Percentiles rank a stretch among this genome's conserved stretches.
These are phyloP conservation scores for Cosmopolites sordidus DNA, from an alignment of 2,888 invertebrate species.

Conservation along the genomic window DNA sequence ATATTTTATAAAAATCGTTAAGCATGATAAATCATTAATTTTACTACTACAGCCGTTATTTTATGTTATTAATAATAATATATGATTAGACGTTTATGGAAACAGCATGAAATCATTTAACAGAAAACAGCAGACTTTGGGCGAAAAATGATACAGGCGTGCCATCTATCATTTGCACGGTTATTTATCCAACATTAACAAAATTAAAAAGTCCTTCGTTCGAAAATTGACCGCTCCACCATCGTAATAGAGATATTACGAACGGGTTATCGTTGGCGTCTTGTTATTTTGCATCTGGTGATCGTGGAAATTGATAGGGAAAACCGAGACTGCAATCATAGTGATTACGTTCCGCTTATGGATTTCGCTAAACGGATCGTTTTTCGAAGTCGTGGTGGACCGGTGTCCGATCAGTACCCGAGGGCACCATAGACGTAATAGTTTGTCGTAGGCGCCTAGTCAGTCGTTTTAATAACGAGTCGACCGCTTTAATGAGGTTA, in stretches of 20 bases:
- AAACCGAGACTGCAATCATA: constrained; percentile 42
- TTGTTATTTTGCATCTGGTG: constrained; percentile 41
- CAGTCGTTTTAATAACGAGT: too few species aligned
- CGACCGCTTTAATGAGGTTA: too few species aligned
- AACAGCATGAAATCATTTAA: background rate
- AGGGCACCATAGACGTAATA: too few species aligned
- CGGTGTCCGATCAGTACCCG: too few species aligned
- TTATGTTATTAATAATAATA: background rate
- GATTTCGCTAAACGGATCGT: constrained; percentile 31
- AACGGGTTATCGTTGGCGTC: constrained; percentile 18
- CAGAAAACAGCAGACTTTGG: background rate
- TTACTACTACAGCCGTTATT: too few species aligned
- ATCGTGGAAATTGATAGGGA: constrained; percentile 45
- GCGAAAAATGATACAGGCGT: background rate
- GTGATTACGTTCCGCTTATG: constrained; percentile 40
- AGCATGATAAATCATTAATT: too few species aligned
- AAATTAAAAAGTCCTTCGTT: background rate
- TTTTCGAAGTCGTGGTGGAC: too few species aligned
- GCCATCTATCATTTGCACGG: background rate
- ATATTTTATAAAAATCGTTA: too few species aligned
- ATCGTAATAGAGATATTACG: constrained; percentile 20
- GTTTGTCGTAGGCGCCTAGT: too few species aligned
- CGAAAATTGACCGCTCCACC: constrained; percentile 14
- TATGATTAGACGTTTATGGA: background rate
- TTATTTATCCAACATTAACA: constrained; percentile 1